Evolutionary conservation across 2,113 vertebrate genomes (phyloP).

Genomic region (Motacilla alba): DNA sequence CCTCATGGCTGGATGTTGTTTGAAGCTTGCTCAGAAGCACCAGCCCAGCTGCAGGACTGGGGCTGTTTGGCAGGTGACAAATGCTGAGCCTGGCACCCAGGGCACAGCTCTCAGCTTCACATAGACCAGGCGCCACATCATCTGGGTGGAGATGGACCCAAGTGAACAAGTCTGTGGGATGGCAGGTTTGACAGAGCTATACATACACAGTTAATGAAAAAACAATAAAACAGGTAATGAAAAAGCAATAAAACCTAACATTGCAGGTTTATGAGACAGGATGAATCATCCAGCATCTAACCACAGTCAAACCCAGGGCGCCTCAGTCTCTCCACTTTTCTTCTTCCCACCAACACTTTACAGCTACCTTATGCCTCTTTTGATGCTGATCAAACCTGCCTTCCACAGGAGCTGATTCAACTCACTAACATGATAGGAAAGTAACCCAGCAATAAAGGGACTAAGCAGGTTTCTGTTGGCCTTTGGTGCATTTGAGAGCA

Average conservation of each 20-base stretch:
- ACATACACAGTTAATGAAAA: neutral
- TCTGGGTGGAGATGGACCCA: rapidly evolving
- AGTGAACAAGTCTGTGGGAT: neutral
- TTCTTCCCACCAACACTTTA: neutral
- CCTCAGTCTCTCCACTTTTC: neutral
- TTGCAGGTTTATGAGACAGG: neutral
- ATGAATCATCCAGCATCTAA: neutral
- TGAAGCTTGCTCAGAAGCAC: neutral
- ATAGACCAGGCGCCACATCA: rapidly evolving
- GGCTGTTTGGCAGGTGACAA: neutral
- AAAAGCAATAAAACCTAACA: neutral
- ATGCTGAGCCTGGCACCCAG: neutral
- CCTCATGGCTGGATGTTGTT: neutral
- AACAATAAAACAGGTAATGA: neutral
- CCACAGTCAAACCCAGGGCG: neutral
- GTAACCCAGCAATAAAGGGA: neutral
- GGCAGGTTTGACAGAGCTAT: neutral
- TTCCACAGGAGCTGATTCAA: neutral
- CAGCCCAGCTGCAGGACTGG: neutral
- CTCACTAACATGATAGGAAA: neutral
- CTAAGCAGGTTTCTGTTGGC: neutral
- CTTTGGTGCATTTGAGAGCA: neutral
- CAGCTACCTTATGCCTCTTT: neutral
- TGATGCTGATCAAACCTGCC: neutral
- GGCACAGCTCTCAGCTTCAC: rapidly evolving